Conservation (phyloP, 2,113 vertebrate species). For the Anhinga rufa region DNA sequence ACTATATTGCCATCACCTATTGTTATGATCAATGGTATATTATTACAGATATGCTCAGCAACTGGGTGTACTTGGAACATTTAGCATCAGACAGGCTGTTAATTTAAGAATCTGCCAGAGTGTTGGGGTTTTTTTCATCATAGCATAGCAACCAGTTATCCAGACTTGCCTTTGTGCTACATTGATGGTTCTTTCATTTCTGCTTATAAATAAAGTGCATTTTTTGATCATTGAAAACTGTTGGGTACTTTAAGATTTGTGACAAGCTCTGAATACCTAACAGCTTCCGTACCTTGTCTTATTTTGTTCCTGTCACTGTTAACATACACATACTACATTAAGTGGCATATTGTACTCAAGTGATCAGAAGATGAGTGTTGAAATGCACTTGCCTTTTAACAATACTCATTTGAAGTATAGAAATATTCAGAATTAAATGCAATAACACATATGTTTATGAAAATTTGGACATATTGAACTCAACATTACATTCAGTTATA, state of each 20-base stretch:
- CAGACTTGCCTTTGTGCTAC: neutral
- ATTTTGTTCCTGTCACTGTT: neutral
- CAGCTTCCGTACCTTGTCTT: neutral
- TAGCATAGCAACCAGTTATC: neutral
- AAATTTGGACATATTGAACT: neutral
- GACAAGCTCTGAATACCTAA: neutral
- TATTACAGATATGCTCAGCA: neutral
- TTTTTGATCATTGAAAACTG: neutral
- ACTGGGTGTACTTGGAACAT: neutral
- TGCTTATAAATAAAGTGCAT: neutral
- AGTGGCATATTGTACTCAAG: neutral
- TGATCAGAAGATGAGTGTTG: neutral
- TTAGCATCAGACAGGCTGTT: constrained; percentile 3
- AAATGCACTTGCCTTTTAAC: neutral
- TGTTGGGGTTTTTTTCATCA: neutral
- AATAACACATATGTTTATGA: neutral
- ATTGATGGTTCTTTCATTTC: neutral
- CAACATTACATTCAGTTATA: neutral
- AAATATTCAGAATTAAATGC: neutral
- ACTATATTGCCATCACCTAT: neutral
- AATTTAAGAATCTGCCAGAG: constrained; percentile 5
- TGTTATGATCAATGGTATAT: neutral
- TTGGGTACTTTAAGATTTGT: neutral
- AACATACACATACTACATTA: neutral
- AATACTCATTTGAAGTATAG: neutral